phyloP scores from a whole-genome alignment of 2,113 vertebrate genomes.

The Entelurus aequoreus region DNA sequence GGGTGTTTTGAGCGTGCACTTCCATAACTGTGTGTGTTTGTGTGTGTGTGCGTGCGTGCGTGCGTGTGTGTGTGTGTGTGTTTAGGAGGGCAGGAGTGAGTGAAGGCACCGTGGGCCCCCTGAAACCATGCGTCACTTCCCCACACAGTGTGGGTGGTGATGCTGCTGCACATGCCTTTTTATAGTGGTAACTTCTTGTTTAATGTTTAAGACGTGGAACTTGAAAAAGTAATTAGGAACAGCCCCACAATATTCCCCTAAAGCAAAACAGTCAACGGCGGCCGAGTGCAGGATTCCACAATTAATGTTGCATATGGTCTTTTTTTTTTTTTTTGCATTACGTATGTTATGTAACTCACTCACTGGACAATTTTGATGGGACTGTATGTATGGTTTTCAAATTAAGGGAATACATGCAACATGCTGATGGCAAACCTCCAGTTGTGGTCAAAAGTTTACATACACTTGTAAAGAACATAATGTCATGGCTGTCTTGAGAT shows the following conservation, averaged over 20 bases:
- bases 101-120: conserved; percentile 20
- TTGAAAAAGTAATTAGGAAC: neutral
- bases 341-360: no score
- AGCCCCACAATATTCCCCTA: neutral
- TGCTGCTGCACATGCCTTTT: conserved; percentile 1
- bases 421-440: no score
- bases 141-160: conserved; percentile 13
- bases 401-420: no score
- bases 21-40: neutral
- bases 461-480: no score
- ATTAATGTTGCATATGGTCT: neutral
- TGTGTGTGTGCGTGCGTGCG: neutral
- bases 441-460: no score
- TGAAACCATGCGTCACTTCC: conserved; percentile 27
- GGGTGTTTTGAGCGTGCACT: conserved; percentile 32
- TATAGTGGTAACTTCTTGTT: conserved; percentile 1
- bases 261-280: neutral
- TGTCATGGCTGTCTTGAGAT: no score
- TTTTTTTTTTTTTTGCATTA: no score
- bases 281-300: neutral
- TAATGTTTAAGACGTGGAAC: neutral
- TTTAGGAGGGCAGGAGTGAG: conserved; percentile 8
- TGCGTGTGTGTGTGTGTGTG: neutral
- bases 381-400: no score
- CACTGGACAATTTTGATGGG: no score